These are phyloP conservation scores for Drosophila persimilis DNA, from an alignment of 1,140 invertebrate genomes.

Conservation along the genomic window DNA sequence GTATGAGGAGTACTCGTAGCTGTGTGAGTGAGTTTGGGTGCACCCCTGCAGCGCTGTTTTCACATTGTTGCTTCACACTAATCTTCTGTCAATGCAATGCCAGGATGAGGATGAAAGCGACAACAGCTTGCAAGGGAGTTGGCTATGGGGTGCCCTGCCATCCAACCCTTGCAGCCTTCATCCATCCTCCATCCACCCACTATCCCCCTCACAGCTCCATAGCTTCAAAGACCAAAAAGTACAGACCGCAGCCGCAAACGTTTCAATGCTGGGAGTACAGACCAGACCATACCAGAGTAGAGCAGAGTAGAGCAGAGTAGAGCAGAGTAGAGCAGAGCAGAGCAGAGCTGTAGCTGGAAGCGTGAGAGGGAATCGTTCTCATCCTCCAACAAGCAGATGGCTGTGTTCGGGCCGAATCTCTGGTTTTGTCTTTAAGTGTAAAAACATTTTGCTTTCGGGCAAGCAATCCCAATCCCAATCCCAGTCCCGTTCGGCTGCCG, in stretches of 20 bases:
- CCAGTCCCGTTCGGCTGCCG: conserved; percentile 24
- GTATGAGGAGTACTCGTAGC: neutral
- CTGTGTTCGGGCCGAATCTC: conserved; percentile 66
- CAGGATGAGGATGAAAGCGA: conserved; percentile 72
- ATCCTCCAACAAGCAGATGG: conserved; percentile 23
- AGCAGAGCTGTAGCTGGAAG: conserved; percentile 10
- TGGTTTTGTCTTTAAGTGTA: conserved; percentile 81
- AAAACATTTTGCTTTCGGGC: conserved; percentile 79
- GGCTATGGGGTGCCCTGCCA: conserved; percentile 21
- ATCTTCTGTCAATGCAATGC: conserved; percentile 78
- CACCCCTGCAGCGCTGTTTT: conserved; percentile 73
- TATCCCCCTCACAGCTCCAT: conserved; percentile 39
- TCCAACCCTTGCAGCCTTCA: conserved; percentile 19
- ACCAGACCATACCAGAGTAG: neutral
- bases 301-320: no score
- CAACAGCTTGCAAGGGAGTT: conserved; percentile 71
- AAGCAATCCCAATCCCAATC: conserved; percentile 54
- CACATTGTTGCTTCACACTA: conserved; percentile 80
- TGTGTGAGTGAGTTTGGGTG: conserved; percentile 2
- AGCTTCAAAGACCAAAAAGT: conserved; percentile 77
- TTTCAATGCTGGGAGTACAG: conserved; percentile 59
- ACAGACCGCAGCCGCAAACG: conserved; percentile 77
- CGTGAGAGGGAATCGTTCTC: conserved; percentile 47
- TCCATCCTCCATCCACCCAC: conserved; percentile 5
- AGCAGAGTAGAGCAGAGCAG: neutral